Conservation (phyloP, 2,797 vertebrate species). For the Tokudaia tokunoshimensis region DNA sequence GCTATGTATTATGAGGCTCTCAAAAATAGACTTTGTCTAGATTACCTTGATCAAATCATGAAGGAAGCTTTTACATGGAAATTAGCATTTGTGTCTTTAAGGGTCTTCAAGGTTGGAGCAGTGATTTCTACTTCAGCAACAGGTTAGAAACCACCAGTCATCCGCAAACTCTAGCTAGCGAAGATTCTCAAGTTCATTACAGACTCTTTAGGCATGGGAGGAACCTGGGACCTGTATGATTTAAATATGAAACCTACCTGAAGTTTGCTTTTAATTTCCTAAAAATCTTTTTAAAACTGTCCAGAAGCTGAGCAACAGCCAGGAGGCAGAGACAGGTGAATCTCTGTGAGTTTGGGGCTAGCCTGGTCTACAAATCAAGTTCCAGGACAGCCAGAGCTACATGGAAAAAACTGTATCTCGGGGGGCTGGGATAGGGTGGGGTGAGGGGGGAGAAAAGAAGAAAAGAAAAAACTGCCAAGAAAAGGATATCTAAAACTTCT, state of each 20-base stretch:
- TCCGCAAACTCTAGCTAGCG: neutral
- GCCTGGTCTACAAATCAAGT: neutral
- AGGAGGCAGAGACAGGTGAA: neutral
- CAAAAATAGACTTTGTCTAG: neutral
- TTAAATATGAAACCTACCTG: neutral
- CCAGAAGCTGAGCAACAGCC: neutral
- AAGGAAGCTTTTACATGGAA: neutral
- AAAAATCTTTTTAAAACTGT: neutral
- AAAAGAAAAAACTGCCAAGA: neutral
- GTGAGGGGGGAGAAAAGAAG: neutral
- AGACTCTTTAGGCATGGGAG: neutral
- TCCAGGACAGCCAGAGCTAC: neutral
- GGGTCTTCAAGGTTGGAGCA: neutral
- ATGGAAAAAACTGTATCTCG: neutral
- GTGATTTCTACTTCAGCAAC: neutral
- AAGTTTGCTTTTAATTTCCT: constrained; percentile 35
- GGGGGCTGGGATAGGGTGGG: neutral
- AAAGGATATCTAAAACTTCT: neutral
- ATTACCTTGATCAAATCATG: neutral
- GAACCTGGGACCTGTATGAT: neutral
- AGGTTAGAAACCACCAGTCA: neutral
- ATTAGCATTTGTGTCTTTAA: neutral
- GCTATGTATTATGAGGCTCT: neutral
- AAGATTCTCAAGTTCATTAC: neutral
- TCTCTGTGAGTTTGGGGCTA: neutral